These are phyloP conservation scores for Varanus salvator DNA, from an alignment of 2,113 vertebrate species.

Conservation along the genomic window DNA sequence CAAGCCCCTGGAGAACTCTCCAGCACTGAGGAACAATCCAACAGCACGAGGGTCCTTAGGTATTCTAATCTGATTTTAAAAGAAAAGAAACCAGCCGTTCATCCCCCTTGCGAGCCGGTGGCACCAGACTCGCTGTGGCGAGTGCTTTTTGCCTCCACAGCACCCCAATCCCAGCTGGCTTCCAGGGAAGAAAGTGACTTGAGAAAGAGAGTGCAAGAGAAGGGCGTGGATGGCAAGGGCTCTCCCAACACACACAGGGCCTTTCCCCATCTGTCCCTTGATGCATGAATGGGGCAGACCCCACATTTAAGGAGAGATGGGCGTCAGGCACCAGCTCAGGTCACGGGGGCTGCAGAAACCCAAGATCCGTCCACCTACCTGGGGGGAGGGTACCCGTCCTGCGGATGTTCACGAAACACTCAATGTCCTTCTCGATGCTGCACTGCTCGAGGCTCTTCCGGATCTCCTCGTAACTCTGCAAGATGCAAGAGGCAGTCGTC, in stretches of 20 bases:
- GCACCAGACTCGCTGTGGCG: too few relatives aligned
- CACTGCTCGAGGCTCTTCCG: conserved; percentile 91
- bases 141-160: too few relatives aligned
- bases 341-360: background rate
- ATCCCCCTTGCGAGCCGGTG: too few relatives aligned
- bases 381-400: conserved; percentile 87
- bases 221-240: background rate
- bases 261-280: background rate
- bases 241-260: background rate
- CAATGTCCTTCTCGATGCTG: conserved; percentile 90
- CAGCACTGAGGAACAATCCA: too few relatives aligned
- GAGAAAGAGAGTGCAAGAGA: background rate
- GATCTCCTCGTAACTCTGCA: conserved; percentile 91
- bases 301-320: background rate
- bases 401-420: conserved; percentile 88
- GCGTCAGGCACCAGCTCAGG: too few relatives aligned
- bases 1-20: too few relatives aligned
- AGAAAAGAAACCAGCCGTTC: too few relatives aligned
- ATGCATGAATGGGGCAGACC: background rate
- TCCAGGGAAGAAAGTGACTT: background rate
- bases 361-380: conserved; percentile 72
- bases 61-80: too few relatives aligned
- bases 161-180: background rate
- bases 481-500: background rate
- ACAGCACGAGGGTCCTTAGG: too few relatives aligned